Conservation (phyloP, 2,888 invertebrate genomes). For the Eulithis testata region DNA sequence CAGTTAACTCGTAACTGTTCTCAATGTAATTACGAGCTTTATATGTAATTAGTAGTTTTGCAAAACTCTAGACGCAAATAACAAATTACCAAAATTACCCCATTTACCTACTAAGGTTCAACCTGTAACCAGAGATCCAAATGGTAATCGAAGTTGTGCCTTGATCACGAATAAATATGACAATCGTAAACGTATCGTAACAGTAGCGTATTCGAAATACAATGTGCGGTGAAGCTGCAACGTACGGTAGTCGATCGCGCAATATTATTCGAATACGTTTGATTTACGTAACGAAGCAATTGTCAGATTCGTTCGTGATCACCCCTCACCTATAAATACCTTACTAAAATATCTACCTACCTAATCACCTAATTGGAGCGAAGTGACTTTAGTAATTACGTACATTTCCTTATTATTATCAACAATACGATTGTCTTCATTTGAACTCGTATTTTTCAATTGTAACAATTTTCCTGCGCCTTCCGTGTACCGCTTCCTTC, state of each 20-base stretch:
- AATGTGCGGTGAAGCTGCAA: too few species aligned
- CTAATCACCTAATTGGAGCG: conserved; percentile 6
- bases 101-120: too few species aligned
- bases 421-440: conserved; percentile 34
- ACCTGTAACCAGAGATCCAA: too few species aligned
- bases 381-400: conserved; percentile 21
- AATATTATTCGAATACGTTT: too few species aligned
- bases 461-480: conserved; percentile 26
- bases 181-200: too few species aligned
- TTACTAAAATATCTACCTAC: background rate
- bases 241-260: too few species aligned
- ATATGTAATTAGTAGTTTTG: conserved; percentile 31
- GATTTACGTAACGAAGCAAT: background rate
- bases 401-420: conserved; percentile 34
- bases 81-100: too few species aligned
- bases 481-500: conserved; percentile 37
- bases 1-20: conserved; percentile 31
- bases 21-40: conserved; percentile 28
- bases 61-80: background rate
- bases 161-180: too few species aligned
- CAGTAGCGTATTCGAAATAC: too few species aligned
- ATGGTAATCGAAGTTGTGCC: too few species aligned
- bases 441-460: conserved; percentile 29
- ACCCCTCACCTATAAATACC: conserved; percentile 4
- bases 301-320: background rate